Conservation (phyloP, 2,113 vertebrate species). For the Narcine bancroftii region DNA sequence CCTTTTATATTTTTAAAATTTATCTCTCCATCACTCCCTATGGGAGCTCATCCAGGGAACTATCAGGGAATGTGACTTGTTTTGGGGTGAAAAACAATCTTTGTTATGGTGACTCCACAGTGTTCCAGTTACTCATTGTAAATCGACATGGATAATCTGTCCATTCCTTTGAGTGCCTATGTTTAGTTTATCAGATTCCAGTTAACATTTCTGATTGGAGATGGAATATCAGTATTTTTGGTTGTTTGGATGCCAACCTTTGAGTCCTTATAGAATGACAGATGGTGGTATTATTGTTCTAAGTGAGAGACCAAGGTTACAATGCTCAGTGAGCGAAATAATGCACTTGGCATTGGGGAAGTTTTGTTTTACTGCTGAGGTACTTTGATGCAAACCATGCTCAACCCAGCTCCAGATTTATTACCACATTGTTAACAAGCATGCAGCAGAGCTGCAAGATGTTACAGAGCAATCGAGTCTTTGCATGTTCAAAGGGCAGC, state of each 20-base stretch:
- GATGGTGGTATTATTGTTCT: slow-evolving; percentile 25
- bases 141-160: background rate
- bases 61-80: no score
- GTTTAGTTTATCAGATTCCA: background rate
- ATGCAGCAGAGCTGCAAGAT: background rate
- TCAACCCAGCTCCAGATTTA: background rate
- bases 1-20: no score
- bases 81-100: background rate
- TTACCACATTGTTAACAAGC: slow-evolving; percentile 17
- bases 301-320: background rate
- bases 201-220: slow-evolving; percentile 18
- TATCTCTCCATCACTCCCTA: no score
- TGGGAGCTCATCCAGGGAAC: background rate
- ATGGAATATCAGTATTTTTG: background rate
- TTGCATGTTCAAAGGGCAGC: background rate
- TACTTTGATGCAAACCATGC: slow-evolving; percentile 4
- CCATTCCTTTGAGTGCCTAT: background rate
- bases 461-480: background rate
- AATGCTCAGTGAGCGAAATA: background rate
- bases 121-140: background rate
- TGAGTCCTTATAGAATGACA: slow-evolving; percentile 26
- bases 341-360: background rate
- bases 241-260: background rate
- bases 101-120: background rate
- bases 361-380: background rate